These are phyloP conservation scores for Salarias fasciatus DNA, from an alignment of 2,797 vertebrate genomes.

Conservation along the genomic window DNA sequence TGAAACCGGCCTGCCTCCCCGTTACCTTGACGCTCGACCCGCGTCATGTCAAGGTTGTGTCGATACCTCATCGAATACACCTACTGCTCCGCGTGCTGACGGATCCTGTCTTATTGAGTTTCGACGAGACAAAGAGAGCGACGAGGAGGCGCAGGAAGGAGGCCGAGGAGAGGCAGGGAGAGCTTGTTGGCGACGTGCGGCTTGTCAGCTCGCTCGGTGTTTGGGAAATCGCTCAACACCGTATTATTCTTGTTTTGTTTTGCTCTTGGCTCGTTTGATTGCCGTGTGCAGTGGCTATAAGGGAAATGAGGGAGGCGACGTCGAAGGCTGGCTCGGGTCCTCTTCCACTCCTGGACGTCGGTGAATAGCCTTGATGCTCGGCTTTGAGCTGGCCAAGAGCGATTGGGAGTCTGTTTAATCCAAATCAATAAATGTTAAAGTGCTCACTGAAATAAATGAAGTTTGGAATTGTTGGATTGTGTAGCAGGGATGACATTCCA, in stretches of 20 bases:
- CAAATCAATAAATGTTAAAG: conserved; percentile 69
- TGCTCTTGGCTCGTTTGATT: conserved; percentile 56
- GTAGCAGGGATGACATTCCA: conserved; percentile 41
- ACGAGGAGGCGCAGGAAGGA: conserved; percentile 36
- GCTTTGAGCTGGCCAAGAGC: conserved; percentile 57
- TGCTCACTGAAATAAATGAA: conserved; percentile 65
- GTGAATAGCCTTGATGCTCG: conserved; percentile 31
- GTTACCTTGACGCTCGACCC: conserved; percentile 56
- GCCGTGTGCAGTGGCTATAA: conserved; percentile 52
- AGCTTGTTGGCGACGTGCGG: conserved; percentile 32
- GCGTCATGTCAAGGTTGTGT: conserved; percentile 67
- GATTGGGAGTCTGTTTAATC: conserved; percentile 60
- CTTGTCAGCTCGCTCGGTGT: conserved; percentile 51
- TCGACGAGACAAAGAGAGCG: conserved; percentile 57
- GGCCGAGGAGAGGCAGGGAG: conserved; percentile 33
- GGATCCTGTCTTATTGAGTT: conserved; percentile 57
- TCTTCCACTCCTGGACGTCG: conserved; percentile 51
- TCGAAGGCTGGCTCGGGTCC: conserved; percentile 54
- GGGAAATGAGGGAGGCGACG: conserved; percentile 41
- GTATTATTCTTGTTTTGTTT: conserved; percentile 11
- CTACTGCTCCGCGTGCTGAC: conserved; percentile 50
- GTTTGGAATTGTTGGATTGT: conserved; percentile 51
- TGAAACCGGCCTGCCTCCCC: conserved; percentile 38
- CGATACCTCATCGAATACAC: conserved; percentile 60
- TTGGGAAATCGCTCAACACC: conserved; percentile 47